These are phyloP conservation scores for Bujurquina vittata DNA, from an alignment of 2,113 vertebrate species.

Conservation along the genomic window DNA sequence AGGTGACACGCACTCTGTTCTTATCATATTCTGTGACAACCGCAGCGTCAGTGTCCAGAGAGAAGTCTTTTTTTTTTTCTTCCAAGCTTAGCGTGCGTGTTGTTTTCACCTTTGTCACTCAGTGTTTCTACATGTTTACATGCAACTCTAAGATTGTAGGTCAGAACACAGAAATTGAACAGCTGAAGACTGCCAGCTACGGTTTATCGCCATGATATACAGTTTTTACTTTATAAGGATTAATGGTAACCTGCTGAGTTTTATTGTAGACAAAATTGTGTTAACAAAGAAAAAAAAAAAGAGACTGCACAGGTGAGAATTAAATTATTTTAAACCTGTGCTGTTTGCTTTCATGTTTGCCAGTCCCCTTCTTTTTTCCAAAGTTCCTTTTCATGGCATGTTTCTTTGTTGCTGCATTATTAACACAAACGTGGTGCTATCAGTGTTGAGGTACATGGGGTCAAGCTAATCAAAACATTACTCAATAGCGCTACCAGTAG, in stretches of 20 bases:
- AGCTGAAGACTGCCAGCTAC: background rate
- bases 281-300: background rate
- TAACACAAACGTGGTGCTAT: background rate
- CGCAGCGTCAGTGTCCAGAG: background rate
- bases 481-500: background rate
- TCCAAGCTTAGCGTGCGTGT: background rate
- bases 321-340: background rate
- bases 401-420: background rate
- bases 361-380: background rate
- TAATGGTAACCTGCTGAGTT: background rate
- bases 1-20: background rate
- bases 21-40: background rate
- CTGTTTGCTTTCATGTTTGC: background rate
- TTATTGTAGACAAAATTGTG: background rate
- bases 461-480: background rate
- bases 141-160: conserved; percentile 2
- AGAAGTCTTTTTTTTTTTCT: background rate
- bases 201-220: background rate
- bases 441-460: background rate
- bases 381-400: no score
- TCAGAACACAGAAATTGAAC: background rate
- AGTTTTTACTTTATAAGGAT: background rate
- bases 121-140: background rate
- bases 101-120: conserved; percentile 1
- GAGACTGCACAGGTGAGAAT: no score